Conservation (phyloP, 2,113 vertebrate species). For the Pomatorhinus ruficollis region DNA sequence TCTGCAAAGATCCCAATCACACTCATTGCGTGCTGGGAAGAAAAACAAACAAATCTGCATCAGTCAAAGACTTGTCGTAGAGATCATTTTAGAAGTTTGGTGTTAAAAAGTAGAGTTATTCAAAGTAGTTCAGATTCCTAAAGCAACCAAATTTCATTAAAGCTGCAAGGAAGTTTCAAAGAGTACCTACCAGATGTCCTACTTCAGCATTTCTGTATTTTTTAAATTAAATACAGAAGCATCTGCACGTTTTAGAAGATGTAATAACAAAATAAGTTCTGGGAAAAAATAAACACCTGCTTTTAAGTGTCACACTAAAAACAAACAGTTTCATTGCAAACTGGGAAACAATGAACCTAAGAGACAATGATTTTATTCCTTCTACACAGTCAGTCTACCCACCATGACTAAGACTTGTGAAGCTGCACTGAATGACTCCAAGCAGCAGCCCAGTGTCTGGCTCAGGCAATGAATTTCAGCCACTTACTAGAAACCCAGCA, state of each 20-base stretch:
- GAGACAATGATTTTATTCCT: neutral
- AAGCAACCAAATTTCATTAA: neutral
- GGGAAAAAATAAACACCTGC: neutral
- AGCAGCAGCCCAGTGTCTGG: neutral
- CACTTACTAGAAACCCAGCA: neutral
- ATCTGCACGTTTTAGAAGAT: neutral
- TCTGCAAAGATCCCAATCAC: slow-evolving; percentile 92
- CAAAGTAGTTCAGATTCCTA: neutral
- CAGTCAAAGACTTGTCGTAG: neutral
- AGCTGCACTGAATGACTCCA: neutral
- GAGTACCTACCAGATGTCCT: neutral
- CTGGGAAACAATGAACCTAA: neutral
- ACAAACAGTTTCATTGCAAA: neutral
- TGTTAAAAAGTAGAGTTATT: neutral
- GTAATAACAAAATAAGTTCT: neutral
- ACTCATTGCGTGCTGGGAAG: slow-evolving; percentile 89
- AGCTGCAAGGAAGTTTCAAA: neutral
- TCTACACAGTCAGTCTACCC: neutral
- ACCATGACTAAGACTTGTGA: neutral
- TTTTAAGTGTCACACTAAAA: neutral
- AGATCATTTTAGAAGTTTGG: neutral
- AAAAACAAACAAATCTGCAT: neutral
- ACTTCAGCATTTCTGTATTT: neutral
- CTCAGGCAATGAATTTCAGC: neutral
- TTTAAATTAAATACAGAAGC: neutral